Conservation (phyloP, 2,888 invertebrate genomes). For the Drosophila siamana region DNA sequence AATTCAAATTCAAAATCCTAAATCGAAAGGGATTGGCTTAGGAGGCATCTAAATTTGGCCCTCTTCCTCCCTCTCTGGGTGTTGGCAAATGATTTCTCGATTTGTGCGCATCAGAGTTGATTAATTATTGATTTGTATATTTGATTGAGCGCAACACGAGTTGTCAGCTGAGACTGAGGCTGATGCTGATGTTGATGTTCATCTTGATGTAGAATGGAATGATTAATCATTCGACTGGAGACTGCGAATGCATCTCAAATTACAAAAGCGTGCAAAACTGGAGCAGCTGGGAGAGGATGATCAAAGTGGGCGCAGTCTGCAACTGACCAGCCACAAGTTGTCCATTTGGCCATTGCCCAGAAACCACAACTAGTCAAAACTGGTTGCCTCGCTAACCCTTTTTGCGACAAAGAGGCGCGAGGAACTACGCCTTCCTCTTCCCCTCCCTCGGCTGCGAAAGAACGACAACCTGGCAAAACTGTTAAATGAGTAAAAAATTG, state of each 20-base stretch:
- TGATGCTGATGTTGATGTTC: background rate
- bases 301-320: slow-evolving; percentile 22
- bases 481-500: slow-evolving; percentile 71
- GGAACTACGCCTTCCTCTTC: slow-evolving; percentile 16
- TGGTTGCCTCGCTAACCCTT: slow-evolving; percentile 23
- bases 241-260: slow-evolving; percentile 32
- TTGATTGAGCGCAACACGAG: slow-evolving; percentile 54
- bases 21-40: slow-evolving; percentile 37
- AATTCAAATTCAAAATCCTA: slow-evolving; percentile 18
- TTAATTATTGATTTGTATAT: slow-evolving; percentile 75
- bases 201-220: slow-evolving; percentile 31
- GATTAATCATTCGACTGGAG: slow-evolving; percentile 30
- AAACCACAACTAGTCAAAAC: slow-evolving; percentile 51
- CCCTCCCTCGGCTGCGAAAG: no score
- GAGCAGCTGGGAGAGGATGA: slow-evolving; percentile 31
- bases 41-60: slow-evolving; percentile 8
- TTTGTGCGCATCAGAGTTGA: slow-evolving; percentile 55
- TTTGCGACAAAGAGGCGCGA: slow-evolving; percentile 44
- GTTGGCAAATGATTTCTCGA: slow-evolving; percentile 66
- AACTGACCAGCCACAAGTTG: slow-evolving; percentile 35
- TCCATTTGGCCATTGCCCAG: background rate
- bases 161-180: slow-evolving; percentile 17
- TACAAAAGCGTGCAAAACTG: slow-evolving; percentile 16
- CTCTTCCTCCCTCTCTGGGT: background rate
- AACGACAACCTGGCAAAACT: slow-evolving; percentile 42